Percentiles rank a stretch among this genome's conserved stretches.
Evolutionary conservation across 2,797 vertebrate species (phyloP).

Genomic region (Chloroceryle inda): DNA sequence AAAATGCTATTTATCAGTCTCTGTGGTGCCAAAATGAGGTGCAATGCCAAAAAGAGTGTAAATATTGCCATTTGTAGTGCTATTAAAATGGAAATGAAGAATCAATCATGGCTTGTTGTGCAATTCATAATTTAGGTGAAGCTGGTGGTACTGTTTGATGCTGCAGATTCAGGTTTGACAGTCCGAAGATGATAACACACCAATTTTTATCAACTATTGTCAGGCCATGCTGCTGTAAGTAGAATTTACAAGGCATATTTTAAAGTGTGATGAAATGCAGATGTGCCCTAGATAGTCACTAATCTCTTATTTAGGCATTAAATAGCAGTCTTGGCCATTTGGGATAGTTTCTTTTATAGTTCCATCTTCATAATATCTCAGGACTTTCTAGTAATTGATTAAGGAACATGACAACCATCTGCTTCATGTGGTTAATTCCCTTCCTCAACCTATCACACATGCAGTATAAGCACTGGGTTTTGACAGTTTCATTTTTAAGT

Average conservation of each 20-base stretch:
- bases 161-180: constrained; percentile 15
- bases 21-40: constrained; percentile 35
- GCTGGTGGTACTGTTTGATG: not conserved
- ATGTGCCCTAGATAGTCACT: not conserved
- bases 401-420: not conserved
- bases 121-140: constrained; percentile 30
- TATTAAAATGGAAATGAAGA: constrained; percentile 67
- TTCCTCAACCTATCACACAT: not conserved
- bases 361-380: not conserved
- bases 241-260: constrained; percentile 21
- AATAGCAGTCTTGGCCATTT: not conserved
- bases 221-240: not conserved
- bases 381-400: not conserved
- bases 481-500: not conserved
- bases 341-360: not conserved
- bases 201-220: constrained; percentile 1
- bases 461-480: not conserved
- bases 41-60: constrained; percentile 40
- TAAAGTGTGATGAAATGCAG: not conserved
- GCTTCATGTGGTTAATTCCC: not conserved
- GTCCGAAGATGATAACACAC: not conserved
- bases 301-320: not conserved
- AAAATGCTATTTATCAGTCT: constrained; percentile 53
- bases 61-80: constrained; percentile 53
- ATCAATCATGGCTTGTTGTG: constrained; percentile 24